Evolutionary conservation across 92 coral and sea anemone genomes (phyloP).

Genomic region (Parazoanthus swiftii): DNA sequence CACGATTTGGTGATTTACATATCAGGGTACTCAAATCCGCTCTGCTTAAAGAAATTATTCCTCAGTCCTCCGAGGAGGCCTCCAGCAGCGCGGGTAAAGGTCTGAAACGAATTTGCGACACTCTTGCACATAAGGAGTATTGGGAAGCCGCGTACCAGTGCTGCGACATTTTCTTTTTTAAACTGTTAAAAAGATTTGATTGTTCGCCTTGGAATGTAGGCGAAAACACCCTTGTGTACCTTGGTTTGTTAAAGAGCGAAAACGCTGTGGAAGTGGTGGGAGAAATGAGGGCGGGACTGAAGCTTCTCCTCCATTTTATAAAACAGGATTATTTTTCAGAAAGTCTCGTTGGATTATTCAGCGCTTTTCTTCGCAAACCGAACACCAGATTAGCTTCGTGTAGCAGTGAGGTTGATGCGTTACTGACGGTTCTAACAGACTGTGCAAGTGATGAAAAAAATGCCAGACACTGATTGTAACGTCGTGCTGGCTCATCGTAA

Average conservation of each 20-base stretch:
- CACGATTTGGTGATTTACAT: conserved; percentile 43
- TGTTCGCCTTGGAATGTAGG: conserved; percentile 51
- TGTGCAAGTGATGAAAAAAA: not conserved
- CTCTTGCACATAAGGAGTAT: conserved; percentile 58
- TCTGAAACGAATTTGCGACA: conserved; percentile 75
- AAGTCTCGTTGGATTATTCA: conserved; percentile 44
- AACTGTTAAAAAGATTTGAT: conserved; percentile 14
- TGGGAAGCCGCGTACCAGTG: conserved; percentile 62
- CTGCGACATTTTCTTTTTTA: conserved; percentile 45
- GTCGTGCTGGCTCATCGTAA: not conserved
- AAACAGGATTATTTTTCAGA: conserved; percentile 50
- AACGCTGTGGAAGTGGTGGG: conserved; percentile 52
- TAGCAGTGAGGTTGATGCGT: conserved; percentile 23
- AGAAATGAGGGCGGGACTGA: conserved; percentile 48
- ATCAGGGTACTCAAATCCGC: conserved; percentile 66
- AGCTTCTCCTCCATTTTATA: conserved; percentile 48
- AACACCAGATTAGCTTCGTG: conserved; percentile 32
- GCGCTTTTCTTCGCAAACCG: conserved; percentile 58
- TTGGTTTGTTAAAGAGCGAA: conserved; percentile 80
- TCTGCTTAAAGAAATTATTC: conserved; percentile 61
- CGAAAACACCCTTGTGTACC: conserved; percentile 58
- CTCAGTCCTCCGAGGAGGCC: conserved; percentile 56
- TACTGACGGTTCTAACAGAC: conserved; percentile 9
- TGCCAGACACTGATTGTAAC: not conserved
- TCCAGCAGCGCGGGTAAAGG: conserved; percentile 56